Base-by-base conservation (phyloP, 2,113 vertebrate genomes). In the Sitta europaea region DNA sequence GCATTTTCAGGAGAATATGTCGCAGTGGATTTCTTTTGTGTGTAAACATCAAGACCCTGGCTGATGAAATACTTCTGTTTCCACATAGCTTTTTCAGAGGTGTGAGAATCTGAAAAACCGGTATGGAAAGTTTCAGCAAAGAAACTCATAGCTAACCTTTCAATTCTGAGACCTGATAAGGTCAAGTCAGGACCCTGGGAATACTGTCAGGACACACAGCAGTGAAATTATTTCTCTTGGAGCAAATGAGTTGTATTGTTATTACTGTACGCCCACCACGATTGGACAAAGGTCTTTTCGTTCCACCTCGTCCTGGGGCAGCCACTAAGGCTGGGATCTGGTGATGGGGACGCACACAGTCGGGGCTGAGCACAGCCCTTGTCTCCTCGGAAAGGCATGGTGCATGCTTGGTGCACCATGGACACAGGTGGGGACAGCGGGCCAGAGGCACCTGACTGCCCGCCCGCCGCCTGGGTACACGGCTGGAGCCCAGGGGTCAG, bases 361-460 rank as follows among this genome's bases (percentile, higher is more conserved):
- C 0, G 5, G 35, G 29, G 43, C 74, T 47, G 61, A 71, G 55
- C 16, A 4, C 68, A 59, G 48, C 45, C 11, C 35, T 21, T 2
- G 7, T 22, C 20, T 29, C 61, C 20, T 36, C 4, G 3, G 16
- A 28, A 27, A 53, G 42, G 29, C 42, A 1, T 0, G 55, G 38
- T 2, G 1, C 10, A 22, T 1, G 25, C 33, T 7, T 2, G 31
- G 42, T 10, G 16, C 59, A 0, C 18, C 3, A 0, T 3, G 47
- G 59, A 16, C 65, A 50, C 40, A 6, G 28, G 29, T 0, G 14
- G 23, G 50, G 16, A 53, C 24, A 28, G 6, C 2, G 5, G 12
- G 27, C 47, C 57, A 9, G n/a, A 23, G 42, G 42, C 8, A 20
- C 47, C 38, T 3, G 48, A 0, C 19, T 15, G 14, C 27, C 8